These are phyloP conservation scores for Psix sp. DNA, from an alignment of 1,140 invertebrate species.

Conservation along the genomic window DNA sequence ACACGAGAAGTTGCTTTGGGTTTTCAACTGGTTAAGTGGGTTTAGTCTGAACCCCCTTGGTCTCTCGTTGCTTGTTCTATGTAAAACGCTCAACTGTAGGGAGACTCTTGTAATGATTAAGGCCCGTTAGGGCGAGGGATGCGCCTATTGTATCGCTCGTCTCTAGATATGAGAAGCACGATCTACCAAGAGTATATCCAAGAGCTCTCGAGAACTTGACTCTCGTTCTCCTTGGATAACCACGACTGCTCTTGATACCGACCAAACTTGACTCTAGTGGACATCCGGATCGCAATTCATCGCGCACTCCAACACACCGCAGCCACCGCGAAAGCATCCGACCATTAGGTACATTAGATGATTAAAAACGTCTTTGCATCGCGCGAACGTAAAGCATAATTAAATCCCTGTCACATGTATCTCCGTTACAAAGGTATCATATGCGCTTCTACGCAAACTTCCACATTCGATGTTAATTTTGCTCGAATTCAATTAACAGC, in stretches of 20 bases:
- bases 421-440: slow-evolving; percentile 27
- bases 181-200: slow-evolving; percentile 64
- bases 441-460: slow-evolving; percentile 8
- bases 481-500: slow-evolving; percentile 38
- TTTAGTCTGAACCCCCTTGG: slow-evolving; percentile 35
- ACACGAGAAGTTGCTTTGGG: slow-evolving; percentile 17
- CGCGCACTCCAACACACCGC: slow-evolving; percentile 16
- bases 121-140: slow-evolving; percentile 68
- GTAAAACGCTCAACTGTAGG: slow-evolving; percentile 61
- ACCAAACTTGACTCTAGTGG: slow-evolving; percentile 58
- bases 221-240: slow-evolving; percentile 61
- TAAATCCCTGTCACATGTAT: slow-evolving; percentile 25
- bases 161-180: slow-evolving; percentile 64
- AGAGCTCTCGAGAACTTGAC: slow-evolving; percentile 65
- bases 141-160: slow-evolving; percentile 63
- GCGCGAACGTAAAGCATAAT: slow-evolving; percentile 16
- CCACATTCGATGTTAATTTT: slow-evolving; percentile 36
- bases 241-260: slow-evolving; percentile 57
- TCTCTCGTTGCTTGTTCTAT: slow-evolving; percentile 53
- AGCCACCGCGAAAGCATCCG: neutral
- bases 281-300: slow-evolving; percentile 47
- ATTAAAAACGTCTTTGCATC: slow-evolving; percentile 40
- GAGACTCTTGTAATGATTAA: slow-evolving; percentile 69
- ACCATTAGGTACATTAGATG: slow-evolving; percentile 20
- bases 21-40: slow-evolving; percentile 53